Percentiles rank a stretch among this genome's conserved stretches.
phyloP scores from a whole-genome alignment of 2,797 vertebrate species.

The Tiaroga cobitis region DNA sequence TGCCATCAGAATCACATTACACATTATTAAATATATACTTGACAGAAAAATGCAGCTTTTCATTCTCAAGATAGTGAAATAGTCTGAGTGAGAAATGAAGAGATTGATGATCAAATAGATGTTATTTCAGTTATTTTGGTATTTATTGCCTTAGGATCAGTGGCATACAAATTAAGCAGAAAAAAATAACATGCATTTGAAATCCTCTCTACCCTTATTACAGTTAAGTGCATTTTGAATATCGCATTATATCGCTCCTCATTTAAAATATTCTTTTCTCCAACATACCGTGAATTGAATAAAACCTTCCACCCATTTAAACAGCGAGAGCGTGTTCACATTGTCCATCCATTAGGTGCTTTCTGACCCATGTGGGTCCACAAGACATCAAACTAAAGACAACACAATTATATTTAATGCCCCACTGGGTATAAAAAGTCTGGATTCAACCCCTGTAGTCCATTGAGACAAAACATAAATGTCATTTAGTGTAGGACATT shows the following conservation, averaged over 20 bases:
- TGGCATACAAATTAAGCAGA: constrained; percentile 39
- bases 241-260: neutral
- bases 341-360: constrained; percentile 38
- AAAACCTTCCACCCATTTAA: constrained; percentile 31
- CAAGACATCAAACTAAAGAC: constrained; percentile 37
- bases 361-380: constrained; percentile 39
- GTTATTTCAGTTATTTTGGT: constrained; percentile 27
- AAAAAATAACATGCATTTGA: constrained; percentile 18
- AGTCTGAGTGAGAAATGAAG: constrained; percentile 4
- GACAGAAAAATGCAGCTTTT: neutral
- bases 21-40: neutral
- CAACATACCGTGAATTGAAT: constrained; percentile 35
- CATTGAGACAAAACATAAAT: constrained; percentile 19
- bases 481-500: constrained; percentile 19
- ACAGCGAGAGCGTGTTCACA: constrained; percentile 7
- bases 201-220: constrained; percentile 10
- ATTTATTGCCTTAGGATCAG: constrained; percentile 49
- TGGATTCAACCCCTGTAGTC: constrained; percentile 33
- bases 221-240: constrained; percentile 41
- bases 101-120: constrained; percentile 5
- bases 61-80: neutral
- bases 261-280: constrained; percentile 23
- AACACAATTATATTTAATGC: constrained; percentile 44
- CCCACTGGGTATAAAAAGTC: constrained; percentile 32
- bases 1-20: neutral